Conservation (phyloP, 2,888 invertebrate genomes). For the Chelonus formosanus region DNA sequence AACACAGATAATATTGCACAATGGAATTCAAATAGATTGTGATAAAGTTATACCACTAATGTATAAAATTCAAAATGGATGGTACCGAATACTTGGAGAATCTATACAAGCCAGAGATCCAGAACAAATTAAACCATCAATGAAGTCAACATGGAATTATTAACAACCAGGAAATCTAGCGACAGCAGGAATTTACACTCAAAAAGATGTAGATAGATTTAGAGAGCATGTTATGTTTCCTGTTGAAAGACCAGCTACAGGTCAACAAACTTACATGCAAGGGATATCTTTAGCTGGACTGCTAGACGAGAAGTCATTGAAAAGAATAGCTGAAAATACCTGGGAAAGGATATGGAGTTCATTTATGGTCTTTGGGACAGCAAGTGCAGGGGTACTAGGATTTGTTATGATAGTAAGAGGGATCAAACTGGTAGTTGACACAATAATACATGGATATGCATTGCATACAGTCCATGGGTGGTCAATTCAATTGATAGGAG, state of each 20-base stretch:
- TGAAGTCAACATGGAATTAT: constrained; percentile 8
- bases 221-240: too few species aligned
- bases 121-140: neutral
- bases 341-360: constrained; percentile 13
- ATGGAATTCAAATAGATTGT: constrained; percentile 10
- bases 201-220: too few species aligned
- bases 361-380: constrained; percentile 17
- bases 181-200: neutral
- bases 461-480: constrained; percentile 25
- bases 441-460: constrained; percentile 9
- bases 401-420: constrained; percentile 12
- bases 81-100: neutral
- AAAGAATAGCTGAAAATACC: constrained; percentile 14
- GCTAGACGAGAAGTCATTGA: neutral
- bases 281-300: too few species aligned
- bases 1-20: constrained; percentile 11
- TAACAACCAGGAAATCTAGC: neutral
- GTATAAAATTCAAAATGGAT: constrained; percentile 5
- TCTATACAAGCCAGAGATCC: neutral
- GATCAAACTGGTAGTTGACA: constrained; percentile 29
- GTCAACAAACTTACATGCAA: too few species aligned
- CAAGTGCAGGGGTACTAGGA: constrained; percentile 29
- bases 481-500: constrained; percentile 7
- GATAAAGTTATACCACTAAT: constrained; percentile 9
- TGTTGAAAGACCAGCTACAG: too few species aligned